Base-by-base conservation (phyloP, 2,113 vertebrate species). In the cattle (Bos taurus) region DNA sequence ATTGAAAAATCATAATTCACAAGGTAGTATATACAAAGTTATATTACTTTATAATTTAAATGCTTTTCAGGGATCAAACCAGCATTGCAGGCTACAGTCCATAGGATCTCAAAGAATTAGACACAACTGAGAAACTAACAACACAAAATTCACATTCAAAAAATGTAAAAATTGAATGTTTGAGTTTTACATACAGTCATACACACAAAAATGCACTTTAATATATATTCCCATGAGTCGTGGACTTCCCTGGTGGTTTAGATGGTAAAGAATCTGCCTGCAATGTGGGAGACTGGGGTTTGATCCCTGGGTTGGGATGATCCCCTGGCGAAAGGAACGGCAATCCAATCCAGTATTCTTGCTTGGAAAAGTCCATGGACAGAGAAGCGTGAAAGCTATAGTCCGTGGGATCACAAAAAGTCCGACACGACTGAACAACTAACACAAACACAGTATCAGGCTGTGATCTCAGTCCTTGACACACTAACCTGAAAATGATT, bases 361-460 rank as follows among this genome's bases (percentile, higher is more conserved):
- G n/a, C 10, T 23, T 12, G n/a, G n/a, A 71, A 71, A 40, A 71
- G 36, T 12, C 67, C n/a, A 71, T 71, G n/a, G 21, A 40, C n/a
- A 40, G 19, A 71, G 19, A 40, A 12, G 5, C 11, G 4, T 71
- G n/a, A 71, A 19, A 19, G n/a, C 19, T 40, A 23, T 23, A 71
- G n/a, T 40, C n/a, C 10, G 6, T 23, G 67, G 67, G 19, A 23
- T 71, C 10, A 11, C 10, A 71, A 23, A 23, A 71, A 23, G 19
- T 40, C n/a, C 0, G 0, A 71, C 10, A 71, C 0, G 10, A 40
- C 67, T 71, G 17, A 71, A 40, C 6, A 71, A 23, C 10, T 6
- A 23, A 71, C n/a, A 40, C 19, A 59, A 23, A 40, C n/a, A 40
- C 19, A 71, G 19, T 23, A 23, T 10, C 67, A 71, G 19, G n/a